Evolutionary conservation across 2,888 invertebrate species (phyloP).

Genomic region (Drosophila leonis): DNA sequence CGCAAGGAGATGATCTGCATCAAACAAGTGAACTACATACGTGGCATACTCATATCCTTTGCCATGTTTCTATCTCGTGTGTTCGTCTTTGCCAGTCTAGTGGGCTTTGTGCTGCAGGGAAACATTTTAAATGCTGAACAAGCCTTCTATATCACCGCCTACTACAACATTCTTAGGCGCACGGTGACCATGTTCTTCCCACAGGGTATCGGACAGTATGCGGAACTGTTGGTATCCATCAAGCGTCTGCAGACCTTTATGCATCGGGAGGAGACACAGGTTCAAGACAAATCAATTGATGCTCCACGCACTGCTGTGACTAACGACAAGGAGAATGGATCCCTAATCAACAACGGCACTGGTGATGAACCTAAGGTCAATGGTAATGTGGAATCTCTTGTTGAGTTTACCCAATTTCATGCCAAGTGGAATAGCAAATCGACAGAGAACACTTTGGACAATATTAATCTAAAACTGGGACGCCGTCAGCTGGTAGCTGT

Average conservation of each 20-base stretch:
- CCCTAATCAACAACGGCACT: slow-evolving; percentile 28
- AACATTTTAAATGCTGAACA: slow-evolving; percentile 92
- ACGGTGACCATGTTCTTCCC: slow-evolving; percentile 96
- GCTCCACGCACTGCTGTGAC: slow-evolving; percentile 1
- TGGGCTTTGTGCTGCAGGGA: slow-evolving; percentile 90
- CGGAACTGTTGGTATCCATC: slow-evolving; percentile 88
- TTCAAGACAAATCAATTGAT: slow-evolving; percentile 71
- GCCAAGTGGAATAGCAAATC: slow-evolving; percentile 89
- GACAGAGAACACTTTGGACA: slow-evolving; percentile 88
- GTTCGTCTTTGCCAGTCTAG: slow-evolving; percentile 93
- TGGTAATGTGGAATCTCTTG: slow-evolving; percentile 68
- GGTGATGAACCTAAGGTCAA: slow-evolving; percentile 36
- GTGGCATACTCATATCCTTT: slow-evolving; percentile 92
- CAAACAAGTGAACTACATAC: slow-evolving; percentile 90
- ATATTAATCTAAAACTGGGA: slow-evolving; percentile 88
- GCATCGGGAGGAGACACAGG: slow-evolving; percentile 87
- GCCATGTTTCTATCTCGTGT: slow-evolving; percentile 95
- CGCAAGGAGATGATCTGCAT: slow-evolving; percentile 88
- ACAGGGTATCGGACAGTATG: slow-evolving; percentile 88
- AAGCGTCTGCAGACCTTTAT: slow-evolving; percentile 87
- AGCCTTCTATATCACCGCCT: slow-evolving; percentile 94
- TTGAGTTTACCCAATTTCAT: slow-evolving; percentile 87
- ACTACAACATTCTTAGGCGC: slow-evolving; percentile 93
- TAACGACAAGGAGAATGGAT: slow-evolving; percentile 47
- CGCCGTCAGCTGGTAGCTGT: slow-evolving; percentile 89